Evolutionary conservation across 2,113 vertebrate species (phyloP).

Genomic region (Phycodurus eques): DNA sequence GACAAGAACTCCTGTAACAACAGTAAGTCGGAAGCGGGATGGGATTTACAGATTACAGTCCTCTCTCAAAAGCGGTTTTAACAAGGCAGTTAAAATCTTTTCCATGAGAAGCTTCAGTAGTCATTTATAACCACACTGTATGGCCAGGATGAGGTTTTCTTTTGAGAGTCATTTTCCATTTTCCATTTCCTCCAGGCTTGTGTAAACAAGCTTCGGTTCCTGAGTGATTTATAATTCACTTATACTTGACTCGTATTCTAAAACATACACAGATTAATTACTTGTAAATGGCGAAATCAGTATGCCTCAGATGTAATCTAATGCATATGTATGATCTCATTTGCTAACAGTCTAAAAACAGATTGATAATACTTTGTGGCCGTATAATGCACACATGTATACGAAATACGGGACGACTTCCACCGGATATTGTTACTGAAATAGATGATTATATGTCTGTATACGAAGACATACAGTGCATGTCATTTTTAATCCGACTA

Average conservation of each 20-base stretch:
- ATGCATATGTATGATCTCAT: conserved; percentile 63
- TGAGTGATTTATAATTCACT: conserved; percentile 38
- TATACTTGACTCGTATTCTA: conserved; percentile 43
- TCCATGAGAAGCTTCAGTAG: conserved; percentile 23
- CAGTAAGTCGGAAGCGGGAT: conserved; percentile 74
- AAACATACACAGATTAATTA: conserved; percentile 54
- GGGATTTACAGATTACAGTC: not conserved
- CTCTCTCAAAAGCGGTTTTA: not conserved
- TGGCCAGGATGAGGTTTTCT: conserved; percentile 24
- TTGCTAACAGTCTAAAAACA: conserved; percentile 37
- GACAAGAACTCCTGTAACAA: conserved; percentile 98
- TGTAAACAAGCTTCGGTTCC: conserved; percentile 45
- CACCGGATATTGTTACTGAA: conserved; percentile 11
- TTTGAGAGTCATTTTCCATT: conserved; percentile 19
- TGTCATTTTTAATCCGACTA: not conserved
- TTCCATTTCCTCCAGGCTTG: conserved; percentile 39
- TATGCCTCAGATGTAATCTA: conserved; percentile 31
- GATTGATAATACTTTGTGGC: conserved; percentile 46
- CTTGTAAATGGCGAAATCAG: conserved; percentile 26
- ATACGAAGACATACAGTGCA: conserved; percentile 15
- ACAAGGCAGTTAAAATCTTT: conserved; percentile 7
- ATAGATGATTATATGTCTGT: conserved; percentile 27
- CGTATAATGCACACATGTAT: conserved; percentile 27
- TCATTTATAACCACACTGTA: conserved; percentile 23
- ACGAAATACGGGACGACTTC: conserved; percentile 9